Evolutionary conservation across 1,140 invertebrate genomes (phyloP), one percentile per base, ranked within the genome.

Genomic region (Caerostris extrusa): DNA sequence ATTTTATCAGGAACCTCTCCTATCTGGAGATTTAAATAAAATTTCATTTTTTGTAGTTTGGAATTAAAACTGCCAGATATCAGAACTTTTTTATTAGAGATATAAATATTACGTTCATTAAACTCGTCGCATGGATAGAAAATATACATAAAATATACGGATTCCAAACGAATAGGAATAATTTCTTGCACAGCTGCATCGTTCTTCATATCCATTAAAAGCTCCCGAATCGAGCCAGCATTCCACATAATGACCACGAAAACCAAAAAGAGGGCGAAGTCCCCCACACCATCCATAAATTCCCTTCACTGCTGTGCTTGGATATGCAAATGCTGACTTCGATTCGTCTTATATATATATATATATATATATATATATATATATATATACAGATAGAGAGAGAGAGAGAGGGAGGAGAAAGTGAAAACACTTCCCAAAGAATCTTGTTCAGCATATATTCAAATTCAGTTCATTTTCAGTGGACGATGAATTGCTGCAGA

Each of bases 391-490:
- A n/a, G n/a, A n/a, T n/a, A n/a, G n/a, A n/a, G n/a, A n/a, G n/a
- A n/a, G n/a, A 34, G 34, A 34, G 34, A 34, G 34, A 34, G 34
- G 2, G 34, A 12, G 71, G 50, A 77, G 71, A 77, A 77, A 77
- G 34, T 77, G 14, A 53, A 50, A 77, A 77, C 19, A 77, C 53
- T 77, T 50, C 34, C 34, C 34, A 34, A 34, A 34, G 34, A 34
- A 34, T 1, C 34, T 34, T 34, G 34, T 53, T 10, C 71, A 77
- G 61, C 14, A 14, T 8, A 77, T 77, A 77, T 77, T 77, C 71
- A 77, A 77, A 77, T 77, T 34, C 69, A 77, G 69, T 77, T 77
- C 69, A 77, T 77, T 77, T 77, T 77, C 71, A 53, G 34, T 77
- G 71, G 71, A 12, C 71, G 71, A 77, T 77, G 71, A 77, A 77